Conservation (phyloP, 2,888 invertebrate genomes). For the Blomia tropicalis region DNA sequence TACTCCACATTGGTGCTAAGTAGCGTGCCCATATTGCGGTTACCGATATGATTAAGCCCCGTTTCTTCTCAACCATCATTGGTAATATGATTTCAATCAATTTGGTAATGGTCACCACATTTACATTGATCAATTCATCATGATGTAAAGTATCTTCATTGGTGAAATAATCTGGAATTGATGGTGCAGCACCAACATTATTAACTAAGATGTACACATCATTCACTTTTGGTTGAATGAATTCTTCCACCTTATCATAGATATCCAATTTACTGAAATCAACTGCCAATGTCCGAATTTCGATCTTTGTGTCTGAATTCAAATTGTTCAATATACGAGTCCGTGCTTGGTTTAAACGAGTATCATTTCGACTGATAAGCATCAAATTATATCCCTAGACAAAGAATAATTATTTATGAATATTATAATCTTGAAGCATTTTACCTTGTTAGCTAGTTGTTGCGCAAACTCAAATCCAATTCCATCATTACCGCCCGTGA, state of each 20-base stretch:
- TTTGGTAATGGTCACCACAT: neutral
- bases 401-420: too few species aligned
- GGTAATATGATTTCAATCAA: constrained; percentile 1
- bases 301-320: neutral
- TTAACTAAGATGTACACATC: constrained; percentile 5
- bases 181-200: constrained; percentile 33
- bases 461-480: constrained; percentile 11
- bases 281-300: neutral
- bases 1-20: neutral
- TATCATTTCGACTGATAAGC: constrained; percentile 8
- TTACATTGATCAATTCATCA: neutral
- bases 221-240: neutral
- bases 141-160: neutral
- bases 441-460: constrained; percentile 8
- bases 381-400: constrained; percentile 9
- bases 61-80: neutral
- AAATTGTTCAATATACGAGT: neutral
- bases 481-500: constrained; percentile 1
- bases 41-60: neutral
- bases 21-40: neutral
- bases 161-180: neutral
- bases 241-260: neutral
- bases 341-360: neutral
- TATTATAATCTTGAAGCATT: too few species aligned
- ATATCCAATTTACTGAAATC: neutral